Percentiles rank a stretch among this genome's conserved stretches.
These are phyloP conservation scores for Neoascia interrupta DNA, from an alignment of 2,888 invertebrate genomes.

Conservation along the genomic window DNA sequence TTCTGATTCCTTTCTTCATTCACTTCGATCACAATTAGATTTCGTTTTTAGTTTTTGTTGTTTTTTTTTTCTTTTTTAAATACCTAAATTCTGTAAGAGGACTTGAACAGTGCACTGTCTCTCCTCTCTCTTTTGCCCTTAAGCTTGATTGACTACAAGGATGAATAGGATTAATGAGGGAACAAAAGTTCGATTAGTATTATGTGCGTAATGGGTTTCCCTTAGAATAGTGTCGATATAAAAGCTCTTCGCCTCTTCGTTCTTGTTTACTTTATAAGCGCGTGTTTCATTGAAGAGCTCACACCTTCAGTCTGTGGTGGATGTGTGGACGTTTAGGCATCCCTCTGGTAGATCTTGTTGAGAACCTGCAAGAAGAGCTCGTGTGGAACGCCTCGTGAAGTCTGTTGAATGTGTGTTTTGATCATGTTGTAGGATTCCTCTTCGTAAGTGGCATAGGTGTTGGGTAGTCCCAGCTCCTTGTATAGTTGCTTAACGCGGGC, in stretches of 20 bases:
- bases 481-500: slow-evolving; percentile 87
- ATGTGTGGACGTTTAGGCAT: slow-evolving; percentile 80
- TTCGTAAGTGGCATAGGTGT: slow-evolving; percentile 89
- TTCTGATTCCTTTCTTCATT: slow-evolving; percentile 23
- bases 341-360: slow-evolving; percentile 89
- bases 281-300: slow-evolving; percentile 19
- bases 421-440: slow-evolving; percentile 91
- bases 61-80: not conserved
- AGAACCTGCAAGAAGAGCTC: slow-evolving; percentile 90
- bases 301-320: slow-evolving; percentile 38
- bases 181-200: slow-evolving; percentile 28
- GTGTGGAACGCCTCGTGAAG: slow-evolving; percentile 89
- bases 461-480: slow-evolving; percentile 87
- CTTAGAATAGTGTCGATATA: slow-evolving; percentile 18
- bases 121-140: not conserved
- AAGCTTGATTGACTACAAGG: not conserved
- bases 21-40: slow-evolving; percentile 62
- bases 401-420: slow-evolving; percentile 90
- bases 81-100: slow-evolving; percentile 6
- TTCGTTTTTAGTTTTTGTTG: slow-evolving; percentile 30
- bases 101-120: not conserved
- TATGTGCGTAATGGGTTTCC: slow-evolving; percentile 7
- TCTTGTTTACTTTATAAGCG: no score
- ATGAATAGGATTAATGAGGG: slow-evolving; percentile 4
- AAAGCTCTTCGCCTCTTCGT: slow-evolving; percentile 25